Conservation (phyloP, 2,888 invertebrate genomes). For the Megamerina dolium region DNA sequence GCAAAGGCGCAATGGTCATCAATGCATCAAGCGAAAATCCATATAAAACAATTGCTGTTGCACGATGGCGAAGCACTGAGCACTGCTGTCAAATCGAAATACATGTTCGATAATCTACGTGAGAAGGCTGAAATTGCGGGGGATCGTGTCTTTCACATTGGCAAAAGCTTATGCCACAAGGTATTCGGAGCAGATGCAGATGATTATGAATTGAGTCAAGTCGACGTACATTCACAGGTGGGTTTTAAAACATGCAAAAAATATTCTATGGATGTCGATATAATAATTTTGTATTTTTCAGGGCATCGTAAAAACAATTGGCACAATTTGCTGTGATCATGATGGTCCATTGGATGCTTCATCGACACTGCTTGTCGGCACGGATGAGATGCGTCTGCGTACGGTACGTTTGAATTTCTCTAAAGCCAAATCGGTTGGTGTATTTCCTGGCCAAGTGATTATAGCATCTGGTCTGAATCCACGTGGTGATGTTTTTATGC, state of each 20-base stretch:
- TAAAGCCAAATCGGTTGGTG: slow-evolving; percentile 46
- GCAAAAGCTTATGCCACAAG: slow-evolving; percentile 40
- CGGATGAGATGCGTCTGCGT: slow-evolving; percentile 53
- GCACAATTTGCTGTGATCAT: slow-evolving; percentile 71
- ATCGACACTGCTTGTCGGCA: slow-evolving; percentile 65
- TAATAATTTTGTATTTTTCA: slow-evolving; percentile 10
- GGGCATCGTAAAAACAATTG: slow-evolving; percentile 52
- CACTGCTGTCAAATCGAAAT: slow-evolving; percentile 46
- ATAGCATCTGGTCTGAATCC: slow-evolving; percentile 69
- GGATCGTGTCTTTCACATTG: slow-evolving; percentile 42
- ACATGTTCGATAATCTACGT: slow-evolving; percentile 43
- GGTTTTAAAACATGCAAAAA: slow-evolving; percentile 12
- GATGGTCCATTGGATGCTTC: slow-evolving; percentile 64
- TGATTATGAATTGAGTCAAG: slow-evolving; percentile 41
- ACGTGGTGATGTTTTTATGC: slow-evolving; percentile 62
- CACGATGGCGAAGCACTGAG: slow-evolving; percentile 50
- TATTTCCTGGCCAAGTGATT: slow-evolving; percentile 52
- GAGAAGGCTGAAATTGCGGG: slow-evolving; percentile 39
- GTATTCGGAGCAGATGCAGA: slow-evolving; percentile 33
- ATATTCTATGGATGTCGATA: no score
- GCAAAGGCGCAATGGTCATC: slow-evolving; percentile 42
- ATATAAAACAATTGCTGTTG: slow-evolving; percentile 52
- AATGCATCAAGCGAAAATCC: slow-evolving; percentile 30
- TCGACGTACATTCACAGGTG: slow-evolving; percentile 38
- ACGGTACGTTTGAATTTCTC: slow-evolving; percentile 52